phyloP scores from a whole-genome alignment of 2,888 invertebrate genomes.

The Luffia ferchaultella region DNA sequence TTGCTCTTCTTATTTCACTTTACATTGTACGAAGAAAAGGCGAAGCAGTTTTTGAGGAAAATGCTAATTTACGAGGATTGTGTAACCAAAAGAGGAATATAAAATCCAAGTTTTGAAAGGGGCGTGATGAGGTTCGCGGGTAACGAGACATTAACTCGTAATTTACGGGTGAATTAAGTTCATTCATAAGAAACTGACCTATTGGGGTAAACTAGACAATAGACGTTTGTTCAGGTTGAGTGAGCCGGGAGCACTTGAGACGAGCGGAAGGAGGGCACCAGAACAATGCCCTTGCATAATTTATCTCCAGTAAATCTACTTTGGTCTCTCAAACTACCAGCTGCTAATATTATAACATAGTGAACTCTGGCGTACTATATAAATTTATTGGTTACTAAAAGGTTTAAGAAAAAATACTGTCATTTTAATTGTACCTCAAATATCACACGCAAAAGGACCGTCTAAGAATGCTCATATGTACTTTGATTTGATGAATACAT shows the following conservation, averaged over 20 bases:
- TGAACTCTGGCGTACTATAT: no score
- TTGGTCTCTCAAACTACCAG: slow-evolving; percentile 22
- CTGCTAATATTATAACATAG: neutral
- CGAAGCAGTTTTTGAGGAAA: no score
- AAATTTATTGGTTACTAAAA: no score
- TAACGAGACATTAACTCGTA: slow-evolving; percentile 61
- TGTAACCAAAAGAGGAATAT: neutral
- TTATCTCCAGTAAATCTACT: slow-evolving; percentile 42
- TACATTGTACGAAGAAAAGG: no score
- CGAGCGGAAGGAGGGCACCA: slow-evolving; percentile 16
- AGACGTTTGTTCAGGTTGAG: slow-evolving; percentile 51
- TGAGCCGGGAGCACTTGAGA: slow-evolving; percentile 22
- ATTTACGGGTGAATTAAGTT: slow-evolving; percentile 54
- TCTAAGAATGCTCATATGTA: no score
- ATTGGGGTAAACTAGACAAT: slow-evolving; percentile 60
- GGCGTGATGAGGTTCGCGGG: slow-evolving; percentile 49
- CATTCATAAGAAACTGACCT: slow-evolving; percentile 58
- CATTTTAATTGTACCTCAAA: no score
- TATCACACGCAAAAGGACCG: no score
- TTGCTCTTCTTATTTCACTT: no score
- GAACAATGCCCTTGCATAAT: slow-evolving; percentile 51
- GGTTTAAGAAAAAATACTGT: no score
- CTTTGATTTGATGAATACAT: no score
- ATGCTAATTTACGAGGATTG: no score
- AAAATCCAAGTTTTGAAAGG: slow-evolving; percentile 9